These are phyloP conservation scores for Meda fulgida DNA, from an alignment of 2,797 vertebrate genomes.

Conservation along the genomic window DNA sequence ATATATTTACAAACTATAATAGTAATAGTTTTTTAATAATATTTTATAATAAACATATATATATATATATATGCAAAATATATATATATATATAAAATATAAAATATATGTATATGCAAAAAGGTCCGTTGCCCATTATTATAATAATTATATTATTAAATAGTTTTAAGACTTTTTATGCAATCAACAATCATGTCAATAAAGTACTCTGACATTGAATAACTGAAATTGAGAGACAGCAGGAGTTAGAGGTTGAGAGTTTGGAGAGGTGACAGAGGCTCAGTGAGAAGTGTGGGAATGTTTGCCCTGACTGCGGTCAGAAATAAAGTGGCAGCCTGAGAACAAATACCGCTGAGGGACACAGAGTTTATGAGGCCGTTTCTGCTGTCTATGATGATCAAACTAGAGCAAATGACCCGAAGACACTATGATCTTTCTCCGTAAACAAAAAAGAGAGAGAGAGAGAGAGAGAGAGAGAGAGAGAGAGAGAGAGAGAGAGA, in stretches of 20 bases:
- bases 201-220: not conserved
- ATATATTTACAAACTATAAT: too few species aligned
- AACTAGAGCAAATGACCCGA: conserved; percentile 23
- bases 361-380: conserved; percentile 51
- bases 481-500: too few species aligned
- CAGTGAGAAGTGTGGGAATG: conserved; percentile 61
- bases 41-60: too few species aligned
- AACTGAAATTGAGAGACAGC: conserved; percentile 23
- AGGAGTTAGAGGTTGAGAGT: conserved; percentile 15
- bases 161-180: not conserved
- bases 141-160: not conserved
- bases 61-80: too few species aligned
- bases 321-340: conserved; percentile 55
- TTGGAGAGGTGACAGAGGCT: conserved; percentile 27
- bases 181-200: not conserved
- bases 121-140: not conserved
- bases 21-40: too few species aligned
- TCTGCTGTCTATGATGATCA: conserved; percentile 14
- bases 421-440: not conserved
- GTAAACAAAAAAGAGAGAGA: not conserved
- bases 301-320: conserved; percentile 19
- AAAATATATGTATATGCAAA: too few species aligned
- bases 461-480: too few species aligned
- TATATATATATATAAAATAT: too few species aligned
- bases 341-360: conserved; percentile 54